Percentiles rank a stretch among this genome's conserved stretches.
phyloP scores from a whole-genome alignment of 2,888 invertebrate species.

The Sericinus montela region DNA sequence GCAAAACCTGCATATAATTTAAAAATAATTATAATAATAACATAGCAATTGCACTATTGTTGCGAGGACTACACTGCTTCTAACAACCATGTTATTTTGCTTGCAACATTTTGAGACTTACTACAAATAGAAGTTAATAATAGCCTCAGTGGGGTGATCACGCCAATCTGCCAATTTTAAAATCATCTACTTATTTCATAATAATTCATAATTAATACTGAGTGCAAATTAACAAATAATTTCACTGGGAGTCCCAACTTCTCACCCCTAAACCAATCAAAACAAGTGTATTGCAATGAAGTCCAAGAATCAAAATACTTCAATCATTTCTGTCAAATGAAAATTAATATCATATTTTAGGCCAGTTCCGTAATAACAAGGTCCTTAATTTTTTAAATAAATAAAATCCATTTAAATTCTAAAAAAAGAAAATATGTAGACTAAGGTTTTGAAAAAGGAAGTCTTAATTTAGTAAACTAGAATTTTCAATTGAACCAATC shows the following conservation, averaged over 20 bases:
- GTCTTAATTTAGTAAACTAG: slow-evolving; percentile 38
- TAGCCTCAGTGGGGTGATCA: slow-evolving; percentile 67
- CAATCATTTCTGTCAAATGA: slow-evolving; percentile 49
- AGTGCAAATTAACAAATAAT: slow-evolving; percentile 66
- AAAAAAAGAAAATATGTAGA: slow-evolving; percentile 38
- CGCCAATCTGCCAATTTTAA: slow-evolving; percentile 58
- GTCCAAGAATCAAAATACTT: slow-evolving; percentile 42
- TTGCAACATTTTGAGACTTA: slow-evolving; percentile 50
- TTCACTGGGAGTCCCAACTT: slow-evolving; percentile 54
- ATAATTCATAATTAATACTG: slow-evolving; percentile 64
- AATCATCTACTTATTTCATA: slow-evolving; percentile 48
- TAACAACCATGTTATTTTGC: slow-evolving; percentile 57
- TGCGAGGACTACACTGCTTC: slow-evolving; percentile 76
- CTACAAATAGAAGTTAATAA: slow-evolving; percentile 39
- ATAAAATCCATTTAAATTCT: slow-evolving; percentile 27
- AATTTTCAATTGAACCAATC: slow-evolving; percentile 64
- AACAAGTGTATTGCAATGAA: slow-evolving; percentile 45
- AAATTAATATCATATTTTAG: slow-evolving; percentile 58
- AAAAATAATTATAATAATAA: slow-evolving; percentile 55
- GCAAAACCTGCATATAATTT: slow-evolving; percentile 74
- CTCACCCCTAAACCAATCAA: slow-evolving; percentile 40
- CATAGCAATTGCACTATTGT: slow-evolving; percentile 77
- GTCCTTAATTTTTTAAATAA: slow-evolving; percentile 27
- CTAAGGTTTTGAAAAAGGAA: slow-evolving; percentile 39
- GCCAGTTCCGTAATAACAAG: slow-evolving; percentile 57